phyloP scores from a whole-genome alignment of 2,888 invertebrate genomes.

The Serripes groenlandicus region DNA sequence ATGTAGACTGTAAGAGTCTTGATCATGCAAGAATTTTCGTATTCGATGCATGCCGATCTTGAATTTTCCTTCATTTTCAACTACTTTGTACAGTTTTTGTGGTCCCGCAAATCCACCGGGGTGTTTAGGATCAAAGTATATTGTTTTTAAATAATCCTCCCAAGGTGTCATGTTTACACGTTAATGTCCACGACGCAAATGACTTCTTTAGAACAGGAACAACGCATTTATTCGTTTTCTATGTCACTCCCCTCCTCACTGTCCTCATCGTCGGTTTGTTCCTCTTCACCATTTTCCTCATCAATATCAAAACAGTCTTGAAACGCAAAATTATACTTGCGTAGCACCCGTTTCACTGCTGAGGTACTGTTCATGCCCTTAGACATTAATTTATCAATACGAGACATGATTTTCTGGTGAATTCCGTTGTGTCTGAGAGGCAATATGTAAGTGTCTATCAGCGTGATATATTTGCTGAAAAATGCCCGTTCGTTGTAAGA shows the following conservation, averaged over 20 bases:
- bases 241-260: conserved; percentile 13
- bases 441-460: conserved; percentile 23
- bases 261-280: conserved; percentile 11
- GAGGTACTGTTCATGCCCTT: conserved; percentile 20
- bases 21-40: no score
- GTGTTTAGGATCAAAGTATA: background rate
- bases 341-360: conserved; percentile 13
- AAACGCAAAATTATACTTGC: conserved; percentile 11
- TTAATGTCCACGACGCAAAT: background rate
- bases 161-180: conserved; percentile 10
- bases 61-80: no score
- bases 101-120: background rate
- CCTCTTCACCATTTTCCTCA: conserved; percentile 7
- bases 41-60: no score
- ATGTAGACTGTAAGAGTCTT: no score
- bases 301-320: conserved; percentile 28
- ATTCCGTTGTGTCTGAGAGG: conserved; percentile 5
- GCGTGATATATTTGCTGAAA: conserved; percentile 22
- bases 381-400: conserved; percentile 16
- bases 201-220: background rate
- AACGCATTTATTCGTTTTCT: conserved; percentile 1
- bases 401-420: conserved; percentile 28
- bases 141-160: conserved; percentile 3
- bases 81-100: conserved; percentile 26
- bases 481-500: conserved; percentile 18